Percentiles rank a stretch among this genome's conserved stretches.
These are phyloP conservation scores for Chymomyza caudatula DNA, from an alignment of 2,888 invertebrate species.

Conservation along the genomic window DNA sequence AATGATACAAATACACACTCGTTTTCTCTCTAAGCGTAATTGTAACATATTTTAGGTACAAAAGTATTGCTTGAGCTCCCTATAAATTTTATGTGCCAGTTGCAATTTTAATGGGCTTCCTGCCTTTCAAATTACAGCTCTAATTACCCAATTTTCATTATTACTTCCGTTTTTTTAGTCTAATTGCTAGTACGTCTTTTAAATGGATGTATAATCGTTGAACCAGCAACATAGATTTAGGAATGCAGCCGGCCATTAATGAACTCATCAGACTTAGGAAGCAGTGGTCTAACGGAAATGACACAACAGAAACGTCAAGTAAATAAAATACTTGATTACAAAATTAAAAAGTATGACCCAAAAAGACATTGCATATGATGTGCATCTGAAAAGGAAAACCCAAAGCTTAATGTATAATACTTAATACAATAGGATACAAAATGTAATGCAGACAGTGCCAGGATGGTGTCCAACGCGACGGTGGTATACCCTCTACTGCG, in stretches of 20 bases:
- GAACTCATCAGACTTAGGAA: constrained; percentile 52
- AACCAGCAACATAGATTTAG: constrained; percentile 56
- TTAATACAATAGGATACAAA: too few relatives aligned
- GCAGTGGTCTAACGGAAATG: constrained; percentile 55
- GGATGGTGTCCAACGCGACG: too few relatives aligned
- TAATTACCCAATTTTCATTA: constrained; percentile 50
- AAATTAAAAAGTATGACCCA: constrained; percentile 24
- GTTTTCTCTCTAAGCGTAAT: too few relatives aligned
- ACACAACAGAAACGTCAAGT: constrained; percentile 54
- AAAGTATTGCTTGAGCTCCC: not conserved
- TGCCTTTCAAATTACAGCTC: constrained; percentile 8
- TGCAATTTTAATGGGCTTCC: not conserved
- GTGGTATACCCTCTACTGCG: too few relatives aligned
- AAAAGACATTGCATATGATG: constrained; percentile 58
- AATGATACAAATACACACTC: too few relatives aligned
- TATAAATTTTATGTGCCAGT: not conserved
- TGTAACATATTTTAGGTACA: not conserved
- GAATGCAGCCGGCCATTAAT: constrained; percentile 40
- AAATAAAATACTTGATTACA: constrained; percentile 47
- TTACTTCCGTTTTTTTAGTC: constrained; percentile 53
- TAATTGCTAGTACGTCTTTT: constrained; percentile 55
- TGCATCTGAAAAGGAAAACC: not conserved
- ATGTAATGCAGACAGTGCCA: too few relatives aligned
- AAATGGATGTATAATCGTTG: constrained; percentile 53
- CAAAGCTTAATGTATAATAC: not conserved